These are phyloP conservation scores for Lutraria rhynchaena DNA, from an alignment of 1,140 invertebrate genomes.

Conservation along the genomic window DNA sequence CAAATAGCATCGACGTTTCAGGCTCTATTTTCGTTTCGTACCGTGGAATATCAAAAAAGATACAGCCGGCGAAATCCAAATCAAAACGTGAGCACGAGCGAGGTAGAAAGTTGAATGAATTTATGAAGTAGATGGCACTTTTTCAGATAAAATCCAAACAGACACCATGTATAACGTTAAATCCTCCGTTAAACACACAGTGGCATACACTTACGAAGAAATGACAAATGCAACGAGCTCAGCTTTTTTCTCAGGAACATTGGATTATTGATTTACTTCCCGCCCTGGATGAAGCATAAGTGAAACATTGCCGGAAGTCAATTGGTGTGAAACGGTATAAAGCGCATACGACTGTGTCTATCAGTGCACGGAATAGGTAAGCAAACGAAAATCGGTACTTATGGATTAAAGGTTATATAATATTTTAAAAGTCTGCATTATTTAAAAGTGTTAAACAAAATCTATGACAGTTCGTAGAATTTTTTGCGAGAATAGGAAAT, in stretches of 20 bases:
- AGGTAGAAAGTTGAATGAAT: constrained; percentile 21
- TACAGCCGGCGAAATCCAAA: constrained; percentile 15
- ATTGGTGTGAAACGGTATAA: constrained; percentile 22
- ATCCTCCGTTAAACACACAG: constrained; percentile 17
- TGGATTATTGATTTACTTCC: constrained; percentile 47
- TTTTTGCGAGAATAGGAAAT: too few relatives aligned
- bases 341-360: neutral
- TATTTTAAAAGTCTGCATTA: too few relatives aligned
- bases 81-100: constrained; percentile 4
- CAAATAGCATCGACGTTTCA: constrained; percentile 35
- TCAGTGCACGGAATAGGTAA: too few relatives aligned
- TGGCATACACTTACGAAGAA: constrained; percentile 23
- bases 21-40: constrained; percentile 8
- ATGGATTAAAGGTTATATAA: too few relatives aligned
- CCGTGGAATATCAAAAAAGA: neutral
- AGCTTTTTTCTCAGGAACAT: constrained; percentile 51
- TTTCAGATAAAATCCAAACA: constrained; percentile 7
- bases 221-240: constrained; percentile 35
- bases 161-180: constrained; percentile 2
- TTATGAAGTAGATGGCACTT: constrained; percentile 1
- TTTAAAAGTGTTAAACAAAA: too few relatives aligned
- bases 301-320: constrained; percentile 39
- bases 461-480: too few relatives aligned
- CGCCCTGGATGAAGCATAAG: constrained; percentile 34
- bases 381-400: too few relatives aligned